Evolutionary conservation across 2,888 invertebrate genomes (phyloP), one percentile per base, ranked within the genome.

Genomic region (Cybosia mesomella): DNA sequence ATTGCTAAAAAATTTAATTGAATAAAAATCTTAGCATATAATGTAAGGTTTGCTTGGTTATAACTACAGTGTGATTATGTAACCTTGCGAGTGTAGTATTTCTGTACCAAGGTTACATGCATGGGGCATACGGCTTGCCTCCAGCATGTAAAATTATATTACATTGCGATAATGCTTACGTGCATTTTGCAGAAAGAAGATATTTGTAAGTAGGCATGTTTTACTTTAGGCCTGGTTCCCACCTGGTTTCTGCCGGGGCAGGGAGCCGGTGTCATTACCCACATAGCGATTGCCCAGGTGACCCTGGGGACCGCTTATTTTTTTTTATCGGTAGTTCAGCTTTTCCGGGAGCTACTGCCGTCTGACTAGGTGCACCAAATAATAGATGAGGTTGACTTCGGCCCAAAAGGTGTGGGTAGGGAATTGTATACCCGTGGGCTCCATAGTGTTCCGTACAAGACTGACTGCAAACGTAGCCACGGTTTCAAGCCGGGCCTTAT

Each of bases 141-240:
- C n/a, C n/a, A 18, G 34, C 21, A 9, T 34, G 58, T 34, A 58
- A 58, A 10, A 21, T 34, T 34, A 58, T 58, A 34, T 58, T 18
- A n/a, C n/a, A 58, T 34, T 58, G 58, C 58, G 13, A 58, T 21
- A 34, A 34, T 58, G 58, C 21, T 58, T 58, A 58, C 21, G 9
- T 58, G n/a, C 28, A 32, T 58, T 34, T 34, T 21, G 34, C 13
- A 13, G 58, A 4, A 55, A 24, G 49, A 49, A n/a, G 18, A 49
- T 49, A 49, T n/a, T n/a, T 43, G 18, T 18, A 43, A 1, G 49
- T 49, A 49, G 49, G 49, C 49, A 49, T 49, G 49, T 49, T 9
- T 49, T 49, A 49, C n/a, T n/a, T 49, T n/a, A 49, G n/a, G n/a
- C 49, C 9, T 18, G n/a, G n/a, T 49, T 49, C 49, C 9, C 49